Base-by-base conservation (phyloP, 2,113 vertebrate species). In the Platycercus adscitus region DNA sequence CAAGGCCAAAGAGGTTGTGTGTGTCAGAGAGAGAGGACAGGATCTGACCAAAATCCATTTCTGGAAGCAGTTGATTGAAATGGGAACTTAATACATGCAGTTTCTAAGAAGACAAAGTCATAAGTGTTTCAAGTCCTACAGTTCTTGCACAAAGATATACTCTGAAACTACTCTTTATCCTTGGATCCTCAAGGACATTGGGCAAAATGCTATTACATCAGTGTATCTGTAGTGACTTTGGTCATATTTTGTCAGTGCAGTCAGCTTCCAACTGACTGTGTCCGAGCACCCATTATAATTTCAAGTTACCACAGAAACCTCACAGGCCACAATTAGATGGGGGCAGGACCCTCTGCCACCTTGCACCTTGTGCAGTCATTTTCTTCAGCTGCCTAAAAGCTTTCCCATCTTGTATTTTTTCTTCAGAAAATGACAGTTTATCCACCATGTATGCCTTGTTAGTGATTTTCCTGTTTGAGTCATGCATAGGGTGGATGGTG, bases 231-330 rank as follows among this genome's bases (percentile, higher is more conserved):
- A 88, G 69, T 79, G 77, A 65, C 72, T 92, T 81, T 1, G 2
- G 37, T 95, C 70, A 17, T 81, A 47, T 78, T 92, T 93, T 73
- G 84, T 80, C 41, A 53, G 55, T 39, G n/a, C 26, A 84, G 77
- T 71, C 60, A 71, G 39, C 85, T 91, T 86, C 61, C 52, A 75
- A 31, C 50, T 65, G 87, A 47, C 55, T 79, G 7, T 39, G 35
- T 81, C 47, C 44, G n/a, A 47, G 23, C 15, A 60, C 50, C 72
- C 68, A 41, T 76, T 68, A 79, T 25, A 85, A 90, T 71, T 91
- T 94, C 65, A 88, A 55, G 31, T 71, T 60, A 68, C 39, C 69
- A 72, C 71, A 89, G 86, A 95, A 88, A 93, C n/a, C 23, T 84
- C 72, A 75, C 20, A 79, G 47, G 31, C 72, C 53, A 71, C 49